Conservation (phyloP, 2,113 vertebrate species). For the Centropus bengalensis region DNA sequence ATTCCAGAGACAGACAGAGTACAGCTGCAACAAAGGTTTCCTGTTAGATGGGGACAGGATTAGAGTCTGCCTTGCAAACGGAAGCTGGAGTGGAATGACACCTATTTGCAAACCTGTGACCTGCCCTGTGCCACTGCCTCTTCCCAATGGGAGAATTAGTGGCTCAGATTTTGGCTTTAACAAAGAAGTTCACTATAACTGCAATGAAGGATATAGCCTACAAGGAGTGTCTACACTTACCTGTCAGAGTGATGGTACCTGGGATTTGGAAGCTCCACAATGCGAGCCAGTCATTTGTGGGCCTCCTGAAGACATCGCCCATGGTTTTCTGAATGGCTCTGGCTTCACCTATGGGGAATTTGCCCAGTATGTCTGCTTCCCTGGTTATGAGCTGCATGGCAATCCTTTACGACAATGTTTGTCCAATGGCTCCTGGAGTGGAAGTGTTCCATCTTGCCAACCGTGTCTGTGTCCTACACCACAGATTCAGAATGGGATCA, state of each 20-base stretch:
- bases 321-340: conserved; percentile 89
- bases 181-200: conserved; percentile 83
- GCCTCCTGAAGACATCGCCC: conserved; percentile 89
- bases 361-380: conserved; percentile 89
- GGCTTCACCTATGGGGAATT: conserved; percentile 83
- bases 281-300: conserved; percentile 86
- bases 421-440: conserved; percentile 87
- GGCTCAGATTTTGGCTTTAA: conserved; percentile 84
- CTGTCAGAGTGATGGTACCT: conserved; percentile 87
- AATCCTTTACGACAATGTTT: conserved; percentile 84
- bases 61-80: conserved; percentile 86
- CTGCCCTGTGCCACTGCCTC: conserved; percentile 75
- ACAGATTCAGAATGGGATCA: conserved; percentile 77
- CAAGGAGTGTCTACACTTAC: conserved; percentile 72
- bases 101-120: conserved; percentile 79
- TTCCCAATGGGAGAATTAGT: conserved; percentile 76
- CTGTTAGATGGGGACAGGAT: conserved; percentile 78
- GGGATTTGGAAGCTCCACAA: conserved; percentile 83
- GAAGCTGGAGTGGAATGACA: conserved; percentile 86
- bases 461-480: conserved; percentile 84
- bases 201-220: conserved; percentile 84
- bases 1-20: conserved; percentile 77
- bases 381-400: conserved; percentile 87
- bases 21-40: conserved; percentile 86
- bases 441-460: conserved; percentile 83